Conservation (phyloP, 2,113 vertebrate species). For the Vulpes ferrilata region DNA sequence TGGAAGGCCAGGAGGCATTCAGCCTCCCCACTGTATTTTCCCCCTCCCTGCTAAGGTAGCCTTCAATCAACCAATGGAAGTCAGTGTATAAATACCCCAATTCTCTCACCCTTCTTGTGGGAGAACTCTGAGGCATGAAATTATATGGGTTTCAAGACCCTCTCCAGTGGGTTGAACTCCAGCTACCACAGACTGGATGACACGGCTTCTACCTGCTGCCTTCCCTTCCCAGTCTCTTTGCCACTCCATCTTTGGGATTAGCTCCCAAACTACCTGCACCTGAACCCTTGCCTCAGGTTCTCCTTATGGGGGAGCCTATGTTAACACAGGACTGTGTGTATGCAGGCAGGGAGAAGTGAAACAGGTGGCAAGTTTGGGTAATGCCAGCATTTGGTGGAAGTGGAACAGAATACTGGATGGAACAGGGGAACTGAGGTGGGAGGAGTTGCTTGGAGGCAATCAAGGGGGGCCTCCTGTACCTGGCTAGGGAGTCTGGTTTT, state of each 20-base stretch:
- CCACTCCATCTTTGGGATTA: neutral
- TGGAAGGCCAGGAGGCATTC: neutral
- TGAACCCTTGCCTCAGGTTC: slow-evolving; percentile 3
- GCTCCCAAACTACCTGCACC: neutral
- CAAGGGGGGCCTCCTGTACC: neutral
- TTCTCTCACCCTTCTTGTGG: neutral
- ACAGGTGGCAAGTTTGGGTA: neutral
- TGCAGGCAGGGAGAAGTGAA: neutral
- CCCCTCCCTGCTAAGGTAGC: neutral
- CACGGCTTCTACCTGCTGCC: neutral
- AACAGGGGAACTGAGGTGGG: neutral
- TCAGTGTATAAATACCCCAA: neutral
- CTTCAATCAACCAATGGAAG: neutral
- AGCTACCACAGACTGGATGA: neutral
- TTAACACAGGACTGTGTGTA: neutral
- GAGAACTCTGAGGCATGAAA: neutral
- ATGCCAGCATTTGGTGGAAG: neutral
- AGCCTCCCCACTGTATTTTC: neutral
- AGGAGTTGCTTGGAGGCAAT: neutral
- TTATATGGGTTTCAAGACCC: neutral
- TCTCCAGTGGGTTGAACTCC: neutral
- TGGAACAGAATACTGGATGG: neutral
- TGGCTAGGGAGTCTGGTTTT: neutral
- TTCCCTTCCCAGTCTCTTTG: neutral
- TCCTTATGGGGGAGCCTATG: neutral